Evolutionary conservation across 2,797 vertebrate species (phyloP).

Genomic region (Paguma larvata): DNA sequence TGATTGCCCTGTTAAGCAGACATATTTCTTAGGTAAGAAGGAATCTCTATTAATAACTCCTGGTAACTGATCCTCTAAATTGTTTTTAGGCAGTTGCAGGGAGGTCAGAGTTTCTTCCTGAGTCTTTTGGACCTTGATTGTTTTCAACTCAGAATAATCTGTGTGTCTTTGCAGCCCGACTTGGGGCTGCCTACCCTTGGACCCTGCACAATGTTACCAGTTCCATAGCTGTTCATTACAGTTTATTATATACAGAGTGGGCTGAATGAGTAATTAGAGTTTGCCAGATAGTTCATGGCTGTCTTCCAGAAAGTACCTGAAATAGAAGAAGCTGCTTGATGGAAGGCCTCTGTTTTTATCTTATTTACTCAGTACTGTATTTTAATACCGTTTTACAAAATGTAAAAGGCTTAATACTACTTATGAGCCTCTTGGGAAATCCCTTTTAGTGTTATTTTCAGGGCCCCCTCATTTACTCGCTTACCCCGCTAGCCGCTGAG

Average conservation of each 20-base stretch:
- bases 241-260: neutral
- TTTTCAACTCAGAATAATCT: neutral
- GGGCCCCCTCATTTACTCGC: neutral
- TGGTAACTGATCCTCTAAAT: neutral
- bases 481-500: neutral
- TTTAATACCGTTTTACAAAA: conserved; percentile 46
- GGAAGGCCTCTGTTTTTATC: neutral
- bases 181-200: neutral
- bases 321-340: neutral
- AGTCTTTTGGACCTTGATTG: neutral
- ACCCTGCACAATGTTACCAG: neutral
- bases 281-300: conserved; percentile 15
- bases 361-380: conserved; percentile 7
- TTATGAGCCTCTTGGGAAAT: neutral
- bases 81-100: neutral
- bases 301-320: conserved; percentile 14
- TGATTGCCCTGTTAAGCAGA: neutral
- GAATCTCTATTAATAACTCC: neutral
- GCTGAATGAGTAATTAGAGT: neutral
- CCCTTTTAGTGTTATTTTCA: neutral
- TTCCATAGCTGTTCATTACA: neutral
- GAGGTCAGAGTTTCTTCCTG: neutral
- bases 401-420: conserved; percentile 27
- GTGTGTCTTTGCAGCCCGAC: neutral
- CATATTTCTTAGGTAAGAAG: neutral